phyloP scores from a whole-genome alignment of 2,113 vertebrate genomes.

The Xiphophorus maculatus region DNA sequence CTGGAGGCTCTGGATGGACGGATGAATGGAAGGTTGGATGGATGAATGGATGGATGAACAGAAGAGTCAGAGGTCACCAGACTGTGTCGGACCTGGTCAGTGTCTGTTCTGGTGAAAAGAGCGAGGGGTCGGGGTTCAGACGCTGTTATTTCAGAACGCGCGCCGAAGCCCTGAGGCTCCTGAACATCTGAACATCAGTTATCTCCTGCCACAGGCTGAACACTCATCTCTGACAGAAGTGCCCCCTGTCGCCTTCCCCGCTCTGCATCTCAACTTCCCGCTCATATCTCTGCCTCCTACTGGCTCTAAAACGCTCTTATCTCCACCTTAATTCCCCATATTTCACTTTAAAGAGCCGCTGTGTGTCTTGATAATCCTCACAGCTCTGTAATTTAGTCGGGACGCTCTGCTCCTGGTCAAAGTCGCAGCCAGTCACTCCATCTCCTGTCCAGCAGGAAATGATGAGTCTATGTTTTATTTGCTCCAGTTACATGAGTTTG shows the following conservation, averaged over 20 bases:
- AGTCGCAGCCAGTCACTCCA: not conserved
- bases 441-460: not conserved
- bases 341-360: constrained; percentile 11
- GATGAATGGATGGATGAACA: no score
- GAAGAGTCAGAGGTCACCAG: not conserved
- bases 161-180: constrained; percentile 15
- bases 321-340: constrained; percentile 22
- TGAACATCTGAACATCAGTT: constrained; percentile 18
- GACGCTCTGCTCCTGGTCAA: not conserved
- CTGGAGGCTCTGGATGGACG: no score
- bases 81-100: constrained; percentile 16
- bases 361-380: constrained; percentile 12
- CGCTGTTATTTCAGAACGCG: not conserved
- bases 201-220: constrained; percentile 39
- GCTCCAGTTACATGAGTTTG: not conserved
- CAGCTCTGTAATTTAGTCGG: not conserved
- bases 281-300: constrained; percentile 35
- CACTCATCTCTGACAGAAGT: constrained; percentile 35
- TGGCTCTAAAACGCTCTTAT: constrained; percentile 50
- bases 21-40: no score
- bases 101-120: not conserved
- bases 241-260: constrained; percentile 24
- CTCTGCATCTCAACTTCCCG: constrained; percentile 42
- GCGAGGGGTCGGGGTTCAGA: not conserved
- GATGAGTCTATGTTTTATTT: not conserved